Percentiles rank a stretch among this genome's conserved stretches.
Evolutionary conservation across 1,140 invertebrate genomes (phyloP).

Genomic region (Cecropterus lyciades): DNA sequence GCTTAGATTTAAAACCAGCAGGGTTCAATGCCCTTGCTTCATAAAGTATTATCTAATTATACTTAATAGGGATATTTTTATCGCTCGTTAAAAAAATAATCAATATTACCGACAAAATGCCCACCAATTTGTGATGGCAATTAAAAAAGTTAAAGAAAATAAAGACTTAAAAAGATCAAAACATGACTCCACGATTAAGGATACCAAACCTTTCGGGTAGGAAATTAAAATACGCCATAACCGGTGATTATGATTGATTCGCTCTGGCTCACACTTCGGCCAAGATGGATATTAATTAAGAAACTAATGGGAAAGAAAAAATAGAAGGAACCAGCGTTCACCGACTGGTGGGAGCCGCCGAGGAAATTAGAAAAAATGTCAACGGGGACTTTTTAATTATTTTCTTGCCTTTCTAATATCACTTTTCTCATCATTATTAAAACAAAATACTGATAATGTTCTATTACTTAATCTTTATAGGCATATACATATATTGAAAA

Average conservation of each 20-base stretch:
- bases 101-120: conserved; percentile 6
- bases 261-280: conserved; percentile 49
- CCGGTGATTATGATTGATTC: conserved; percentile 70
- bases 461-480: too few species aligned
- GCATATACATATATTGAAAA: too few species aligned
- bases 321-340: conserved; percentile 36
- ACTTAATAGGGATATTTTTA: neutral
- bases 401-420: conserved; percentile 21
- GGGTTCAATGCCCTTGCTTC: too few species aligned
- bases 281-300: conserved; percentile 67
- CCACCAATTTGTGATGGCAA: conserved; percentile 21
- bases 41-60: neutral
- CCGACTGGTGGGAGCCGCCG: conserved; percentile 49
- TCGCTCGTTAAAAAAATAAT: conserved; percentile 22
- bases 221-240: conserved; percentile 38
- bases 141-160: conserved; percentile 11
- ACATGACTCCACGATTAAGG: neutral
- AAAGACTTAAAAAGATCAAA: neutral
- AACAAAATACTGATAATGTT: too few species aligned
- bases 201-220: conserved; percentile 7
- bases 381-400: conserved; percentile 56
- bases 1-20: too few species aligned
- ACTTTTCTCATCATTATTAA: neutral
- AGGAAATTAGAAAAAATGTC: conserved; percentile 55
- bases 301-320: conserved; percentile 66